These are phyloP conservation scores for Masnerella sp. DNA, from an alignment of 2,888 invertebrate species.

Conservation along the genomic window DNA sequence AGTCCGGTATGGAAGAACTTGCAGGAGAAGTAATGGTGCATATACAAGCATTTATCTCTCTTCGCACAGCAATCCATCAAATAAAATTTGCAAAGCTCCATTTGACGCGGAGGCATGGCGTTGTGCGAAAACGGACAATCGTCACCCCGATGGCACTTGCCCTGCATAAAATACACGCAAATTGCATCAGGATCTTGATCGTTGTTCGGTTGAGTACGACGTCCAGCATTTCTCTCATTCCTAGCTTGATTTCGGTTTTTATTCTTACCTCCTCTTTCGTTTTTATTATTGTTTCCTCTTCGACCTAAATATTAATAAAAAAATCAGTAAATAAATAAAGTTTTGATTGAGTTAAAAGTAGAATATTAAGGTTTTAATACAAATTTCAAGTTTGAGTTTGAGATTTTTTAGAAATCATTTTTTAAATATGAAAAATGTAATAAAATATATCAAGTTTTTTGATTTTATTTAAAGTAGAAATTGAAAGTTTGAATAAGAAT, in stretches of 20 bases:
- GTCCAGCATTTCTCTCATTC: conserved; percentile 78
- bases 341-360: too few species aligned
- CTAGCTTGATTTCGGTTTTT: conserved; percentile 75
- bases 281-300: conserved; percentile 79
- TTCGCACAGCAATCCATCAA: conserved; percentile 97
- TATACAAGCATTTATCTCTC: conserved; percentile 95
- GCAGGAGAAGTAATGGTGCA: conserved; percentile 98
- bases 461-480: too few species aligned
- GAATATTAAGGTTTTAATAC: too few species aligned
- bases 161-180: conserved; percentile 92
- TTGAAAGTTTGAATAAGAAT: too few species aligned
- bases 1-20: conserved; percentile 97
- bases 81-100: conserved; percentile 98
- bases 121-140: conserved; percentile 94
- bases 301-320: conserved; percentile 64
- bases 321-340: conserved; percentile 70
- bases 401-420: too few species aligned
- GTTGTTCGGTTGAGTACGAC: conserved; percentile 75
- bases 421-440: too few species aligned
- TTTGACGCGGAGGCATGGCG: conserved; percentile 88
- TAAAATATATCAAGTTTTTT: too few species aligned
- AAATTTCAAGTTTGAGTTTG: too few species aligned
- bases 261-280: conserved; percentile 76
- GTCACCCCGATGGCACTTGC: conserved; percentile 89
- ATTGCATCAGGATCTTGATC: conserved; percentile 84